Conservation (phyloP, 2,113 vertebrate species). For the Mastomys coucha region DNA sequence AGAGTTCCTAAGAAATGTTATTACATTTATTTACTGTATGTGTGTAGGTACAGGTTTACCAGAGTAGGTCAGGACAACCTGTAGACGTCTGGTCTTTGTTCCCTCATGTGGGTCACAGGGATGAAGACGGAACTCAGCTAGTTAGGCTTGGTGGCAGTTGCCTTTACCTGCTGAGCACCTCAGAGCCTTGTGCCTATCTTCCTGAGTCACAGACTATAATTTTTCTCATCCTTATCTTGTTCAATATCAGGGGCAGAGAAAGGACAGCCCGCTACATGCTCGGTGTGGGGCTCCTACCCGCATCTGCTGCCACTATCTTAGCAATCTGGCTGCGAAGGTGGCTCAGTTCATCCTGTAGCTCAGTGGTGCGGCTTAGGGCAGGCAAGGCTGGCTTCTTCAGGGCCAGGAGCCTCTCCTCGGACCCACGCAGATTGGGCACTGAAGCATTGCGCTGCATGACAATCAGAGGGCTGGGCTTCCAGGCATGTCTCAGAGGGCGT, state of each 20-base stretch:
- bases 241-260: background rate
- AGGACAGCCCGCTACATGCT: background rate
- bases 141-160: background rate
- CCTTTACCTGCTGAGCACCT: background rate
- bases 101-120: background rate
- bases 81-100: background rate
- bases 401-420: conserved; percentile 94
- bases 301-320: conserved; percentile 93
- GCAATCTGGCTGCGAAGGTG: conserved; percentile 96
- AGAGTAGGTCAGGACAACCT: background rate
- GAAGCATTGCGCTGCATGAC: conserved; percentile 98
- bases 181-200: background rate
- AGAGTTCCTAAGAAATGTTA: conserved; percentile 28
- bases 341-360: conserved; percentile 97
- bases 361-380: conserved; percentile 94
- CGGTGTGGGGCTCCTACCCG: conserved; percentile 85
- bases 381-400: conserved; percentile 95
- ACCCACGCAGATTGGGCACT: conserved; percentile 96
- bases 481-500: conserved; percentile 96
- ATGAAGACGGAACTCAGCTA: background rate
- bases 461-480: conserved; percentile 97
- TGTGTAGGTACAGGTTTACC: background rate
- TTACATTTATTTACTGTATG: too few species aligned
- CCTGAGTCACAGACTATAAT: background rate
- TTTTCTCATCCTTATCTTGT: conserved; percentile 28